These are phyloP conservation scores for Acronicta aceris DNA, from an alignment of 2,888 invertebrate species.

Conservation along the genomic window DNA sequence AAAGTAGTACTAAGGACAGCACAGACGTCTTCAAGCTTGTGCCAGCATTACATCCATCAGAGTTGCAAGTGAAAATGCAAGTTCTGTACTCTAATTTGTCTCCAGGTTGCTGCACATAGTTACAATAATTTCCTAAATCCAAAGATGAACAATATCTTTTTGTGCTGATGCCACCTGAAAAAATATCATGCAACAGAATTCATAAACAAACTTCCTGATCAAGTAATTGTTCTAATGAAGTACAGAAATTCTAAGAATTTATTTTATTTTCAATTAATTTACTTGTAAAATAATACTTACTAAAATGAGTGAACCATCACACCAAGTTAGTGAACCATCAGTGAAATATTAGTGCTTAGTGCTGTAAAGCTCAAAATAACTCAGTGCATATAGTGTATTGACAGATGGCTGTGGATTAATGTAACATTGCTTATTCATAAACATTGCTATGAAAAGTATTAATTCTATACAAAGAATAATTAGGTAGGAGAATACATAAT, in stretches of 20 bases:
- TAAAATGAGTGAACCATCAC: slow-evolving; percentile 12
- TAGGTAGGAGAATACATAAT: too few species aligned
- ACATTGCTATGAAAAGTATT: background rate
- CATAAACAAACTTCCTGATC: too few species aligned
- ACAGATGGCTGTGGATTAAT: slow-evolving; percentile 1
- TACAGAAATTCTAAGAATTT: too few species aligned
- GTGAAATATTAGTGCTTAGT: slow-evolving; percentile 53
- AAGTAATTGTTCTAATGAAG: too few species aligned
- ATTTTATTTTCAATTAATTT: too few species aligned
- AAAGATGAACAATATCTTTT: slow-evolving; percentile 96
- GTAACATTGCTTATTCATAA: slow-evolving; percentile 1
- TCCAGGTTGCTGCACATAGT: slow-evolving; percentile 95
- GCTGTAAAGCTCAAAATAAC: slow-evolving; percentile 60
- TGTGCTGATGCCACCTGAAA: slow-evolving; percentile 95
- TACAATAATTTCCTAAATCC: slow-evolving; percentile 96
- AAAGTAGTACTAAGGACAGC: slow-evolving; percentile 52
- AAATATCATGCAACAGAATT: background rate
- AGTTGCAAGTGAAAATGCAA: slow-evolving; percentile 95
- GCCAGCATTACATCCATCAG: slow-evolving; percentile 95
- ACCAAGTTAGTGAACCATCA: slow-evolving; percentile 43
- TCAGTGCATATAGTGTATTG: slow-evolving; percentile 50
- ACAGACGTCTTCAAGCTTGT: slow-evolving; percentile 62
- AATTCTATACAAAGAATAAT: too few species aligned
- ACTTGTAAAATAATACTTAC: too few species aligned
- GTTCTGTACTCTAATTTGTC: slow-evolving; percentile 95